Evolutionary conservation across 1,140 invertebrate species (phyloP).

Genomic region (Ceratina calcarata): DNA sequence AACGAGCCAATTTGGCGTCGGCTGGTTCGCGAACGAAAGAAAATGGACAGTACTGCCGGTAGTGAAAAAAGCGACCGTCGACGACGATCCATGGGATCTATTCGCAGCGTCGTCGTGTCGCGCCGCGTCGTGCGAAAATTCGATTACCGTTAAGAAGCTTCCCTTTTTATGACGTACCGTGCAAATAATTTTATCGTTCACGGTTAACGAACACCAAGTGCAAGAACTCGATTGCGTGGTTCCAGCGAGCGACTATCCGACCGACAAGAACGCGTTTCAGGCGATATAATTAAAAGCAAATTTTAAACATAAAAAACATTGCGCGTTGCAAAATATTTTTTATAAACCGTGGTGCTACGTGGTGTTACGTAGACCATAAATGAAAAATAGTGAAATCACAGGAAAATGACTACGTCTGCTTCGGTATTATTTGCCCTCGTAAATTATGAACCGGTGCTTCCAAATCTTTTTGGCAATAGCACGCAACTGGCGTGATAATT

Average conservation of each 20-base stretch:
- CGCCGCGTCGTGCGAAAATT: slow-evolving; percentile 44
- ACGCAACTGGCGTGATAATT: no score
- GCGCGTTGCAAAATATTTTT: background rate
- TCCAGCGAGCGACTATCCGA: no score
- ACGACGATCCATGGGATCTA: slow-evolving; percentile 18
- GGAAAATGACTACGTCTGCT: no score
- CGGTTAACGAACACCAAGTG: background rate
- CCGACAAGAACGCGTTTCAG: no score
- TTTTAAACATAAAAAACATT: background rate
- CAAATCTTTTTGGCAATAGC: no score
- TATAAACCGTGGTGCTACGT: no score
- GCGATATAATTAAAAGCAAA: no score
- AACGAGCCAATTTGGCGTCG: slow-evolving; percentile 54
- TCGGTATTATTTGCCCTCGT: no score
- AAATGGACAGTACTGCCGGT: slow-evolving; percentile 9
- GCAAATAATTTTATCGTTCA: slow-evolving; percentile 26
- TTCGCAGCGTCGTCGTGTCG: slow-evolving; percentile 23
- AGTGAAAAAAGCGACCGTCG: slow-evolving; percentile 18
- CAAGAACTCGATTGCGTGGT: slow-evolving; percentile 8
- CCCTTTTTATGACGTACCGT: background rate
- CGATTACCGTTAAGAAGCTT: slow-evolving; percentile 47
- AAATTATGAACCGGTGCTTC: no score
- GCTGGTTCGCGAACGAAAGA: slow-evolving; percentile 26
- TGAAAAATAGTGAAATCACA: no score
- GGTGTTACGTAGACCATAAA: no score